Conservation (phyloP, 2,113 vertebrate species). For the Cyprichromis sp. region DNA sequence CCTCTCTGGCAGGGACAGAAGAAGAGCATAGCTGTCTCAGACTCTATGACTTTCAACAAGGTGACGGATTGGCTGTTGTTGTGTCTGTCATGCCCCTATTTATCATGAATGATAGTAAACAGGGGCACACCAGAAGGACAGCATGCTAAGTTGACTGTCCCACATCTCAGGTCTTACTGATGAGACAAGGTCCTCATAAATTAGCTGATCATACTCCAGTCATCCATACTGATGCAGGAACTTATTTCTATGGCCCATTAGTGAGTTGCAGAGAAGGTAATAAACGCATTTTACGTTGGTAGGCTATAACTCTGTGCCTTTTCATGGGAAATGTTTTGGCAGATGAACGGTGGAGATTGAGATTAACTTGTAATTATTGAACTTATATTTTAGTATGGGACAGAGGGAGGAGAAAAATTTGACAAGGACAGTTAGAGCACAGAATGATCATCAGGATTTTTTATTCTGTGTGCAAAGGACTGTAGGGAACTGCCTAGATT, state of each 20-base stretch:
- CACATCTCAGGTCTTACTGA: constrained; percentile 18
- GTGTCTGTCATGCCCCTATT: constrained; percentile 22
- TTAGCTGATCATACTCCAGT: constrained; percentile 39
- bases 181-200: constrained; percentile 48
- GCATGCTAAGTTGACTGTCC: not conserved
- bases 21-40: not conserved
- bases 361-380: constrained; percentile 58
- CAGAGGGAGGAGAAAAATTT: constrained; percentile 7
- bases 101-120: constrained; percentile 45
- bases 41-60: constrained; percentile 45
- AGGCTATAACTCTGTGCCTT: constrained; percentile 1
- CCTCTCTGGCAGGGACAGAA: not conserved
- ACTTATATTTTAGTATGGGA: constrained; percentile 34
- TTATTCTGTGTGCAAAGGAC: constrained; percentile 27
- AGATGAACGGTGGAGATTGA: constrained; percentile 29
- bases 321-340: constrained; percentile 20
- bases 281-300: constrained; percentile 33
- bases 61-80: constrained; percentile 48
- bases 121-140: constrained; percentile 30
- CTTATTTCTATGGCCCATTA: constrained; percentile 45
- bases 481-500: constrained; percentile 47
- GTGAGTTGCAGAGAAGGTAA: constrained; percentile 7
- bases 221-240: not conserved
- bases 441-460: not conserved
- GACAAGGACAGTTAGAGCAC: constrained; percentile 45